Evolutionary conservation across 2,888 invertebrate species (phyloP).

Genomic region (Tachina fera): DNA sequence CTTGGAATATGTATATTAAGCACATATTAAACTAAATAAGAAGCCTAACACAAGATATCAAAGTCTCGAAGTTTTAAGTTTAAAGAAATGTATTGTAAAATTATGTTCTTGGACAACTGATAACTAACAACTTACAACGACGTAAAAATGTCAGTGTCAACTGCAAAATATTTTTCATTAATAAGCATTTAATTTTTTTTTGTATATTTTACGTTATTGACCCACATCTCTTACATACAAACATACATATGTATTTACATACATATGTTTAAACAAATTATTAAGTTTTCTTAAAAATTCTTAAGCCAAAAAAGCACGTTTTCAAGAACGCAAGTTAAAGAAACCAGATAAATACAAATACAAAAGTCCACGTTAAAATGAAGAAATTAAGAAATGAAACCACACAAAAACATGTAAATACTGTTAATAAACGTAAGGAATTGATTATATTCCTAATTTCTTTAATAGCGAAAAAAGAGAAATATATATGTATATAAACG

Average conservation of each 20-base stretch:
- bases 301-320: slow-evolving; percentile 40
- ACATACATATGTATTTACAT: no score
- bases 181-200: background rate
- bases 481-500: slow-evolving; percentile 33
- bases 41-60: no score
- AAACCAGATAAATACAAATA: slow-evolving; percentile 30
- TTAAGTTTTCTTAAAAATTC: slow-evolving; percentile 1
- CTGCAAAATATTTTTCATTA: background rate
- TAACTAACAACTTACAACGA: no score
- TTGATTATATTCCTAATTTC: slow-evolving; percentile 15
- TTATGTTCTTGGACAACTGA: no score
- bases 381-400: background rate
- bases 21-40: no score
- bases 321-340: background rate
- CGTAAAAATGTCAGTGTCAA: no score
- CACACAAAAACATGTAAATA: background rate
- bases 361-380: slow-evolving; percentile 35
- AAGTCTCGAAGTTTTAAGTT: no score
- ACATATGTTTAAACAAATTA: background rate
- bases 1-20: no score
- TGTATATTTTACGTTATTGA: background rate
- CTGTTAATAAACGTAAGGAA: background rate
- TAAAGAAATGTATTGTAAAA: no score
- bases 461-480: background rate
- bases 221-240: background rate